phyloP scores from a whole-genome alignment of 2,797 vertebrate genomes.

The Neopelma chrysocephalum region DNA sequence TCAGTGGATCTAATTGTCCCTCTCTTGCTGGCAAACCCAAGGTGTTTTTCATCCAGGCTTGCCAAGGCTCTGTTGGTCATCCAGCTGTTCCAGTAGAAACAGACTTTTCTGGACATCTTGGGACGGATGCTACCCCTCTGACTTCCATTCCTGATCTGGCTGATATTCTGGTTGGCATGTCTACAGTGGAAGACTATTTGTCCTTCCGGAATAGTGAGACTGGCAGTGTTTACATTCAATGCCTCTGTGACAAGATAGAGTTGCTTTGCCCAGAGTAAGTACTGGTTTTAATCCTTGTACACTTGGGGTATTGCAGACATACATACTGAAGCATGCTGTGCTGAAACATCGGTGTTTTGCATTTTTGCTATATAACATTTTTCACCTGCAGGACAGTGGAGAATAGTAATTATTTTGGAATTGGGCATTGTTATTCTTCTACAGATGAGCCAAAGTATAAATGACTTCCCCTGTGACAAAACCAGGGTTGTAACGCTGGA shows the following conservation, averaged over 20 bases:
- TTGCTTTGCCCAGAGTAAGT: slow-evolving; percentile 45
- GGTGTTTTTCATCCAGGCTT: slow-evolving; percentile 70
- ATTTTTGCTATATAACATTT: not conserved
- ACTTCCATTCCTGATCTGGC: slow-evolving; percentile 30
- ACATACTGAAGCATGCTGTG: not conserved
- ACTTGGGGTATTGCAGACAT: not conserved
- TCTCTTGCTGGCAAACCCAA: slow-evolving; percentile 68
- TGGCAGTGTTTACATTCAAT: slow-evolving; percentile 49
- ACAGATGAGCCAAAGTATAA: not conserved
- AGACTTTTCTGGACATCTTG: not conserved
- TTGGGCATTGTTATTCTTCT: not conserved
- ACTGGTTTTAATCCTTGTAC: not conserved
- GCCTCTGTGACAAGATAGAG: slow-evolving; percentile 47
- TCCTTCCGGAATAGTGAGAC: not conserved
- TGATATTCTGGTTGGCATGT: slow-evolving; percentile 47
- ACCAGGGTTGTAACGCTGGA: not conserved
- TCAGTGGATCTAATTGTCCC: slow-evolving; percentile 54
- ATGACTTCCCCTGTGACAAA: not conserved
- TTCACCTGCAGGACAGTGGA: not conserved
- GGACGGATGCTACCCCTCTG: not conserved
- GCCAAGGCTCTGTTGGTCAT: slow-evolving; percentile 36
- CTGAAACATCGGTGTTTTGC: not conserved
- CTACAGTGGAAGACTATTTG: slow-evolving; percentile 48
- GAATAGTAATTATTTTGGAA: not conserved
- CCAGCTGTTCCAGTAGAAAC: slow-evolving; percentile 3